These are phyloP conservation scores for Holothuria scabra DNA, from an alignment of 53 echinoderm and acorn worm species.

Conservation along the genomic window DNA sequence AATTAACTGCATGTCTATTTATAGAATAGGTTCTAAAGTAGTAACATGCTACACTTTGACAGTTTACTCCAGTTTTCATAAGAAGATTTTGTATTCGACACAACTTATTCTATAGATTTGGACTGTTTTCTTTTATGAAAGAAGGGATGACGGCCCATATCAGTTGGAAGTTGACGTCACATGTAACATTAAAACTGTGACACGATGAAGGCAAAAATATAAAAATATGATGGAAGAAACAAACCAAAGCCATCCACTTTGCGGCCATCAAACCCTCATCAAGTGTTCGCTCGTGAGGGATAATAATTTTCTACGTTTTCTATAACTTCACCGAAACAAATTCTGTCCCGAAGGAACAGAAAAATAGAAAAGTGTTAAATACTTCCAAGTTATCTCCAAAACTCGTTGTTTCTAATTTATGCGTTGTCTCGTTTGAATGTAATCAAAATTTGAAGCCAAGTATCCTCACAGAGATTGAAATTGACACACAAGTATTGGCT, in stretches of 20 bases:
- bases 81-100: no score
- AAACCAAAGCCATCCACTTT: conserved; percentile 28
- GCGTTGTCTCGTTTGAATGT: conserved; percentile 44
- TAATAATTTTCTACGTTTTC: conserved; percentile 41
- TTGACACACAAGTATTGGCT: conserved; percentile 53
- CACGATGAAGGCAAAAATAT: conserved; percentile 9
- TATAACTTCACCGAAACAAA: conserved; percentile 25
- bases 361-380: conserved; percentile 30
- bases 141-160: no score
- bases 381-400: conserved; percentile 10
- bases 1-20: no score
- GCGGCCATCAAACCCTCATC: conserved; percentile 24
- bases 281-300: conserved; percentile 39
- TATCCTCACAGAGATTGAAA: conserved; percentile 40
- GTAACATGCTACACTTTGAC: no score
- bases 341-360: background rate
- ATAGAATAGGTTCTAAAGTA: no score
- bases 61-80: no score
- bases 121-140: no score
- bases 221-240: background rate
- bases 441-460: conserved; percentile 30
- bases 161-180: no score
- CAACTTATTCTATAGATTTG: no score
- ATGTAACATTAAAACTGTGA: background rate
- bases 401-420: conserved; percentile 47